phyloP scores from a whole-genome alignment of 2,888 invertebrate genomes.

The Trissolcus brochymenae region DNA sequence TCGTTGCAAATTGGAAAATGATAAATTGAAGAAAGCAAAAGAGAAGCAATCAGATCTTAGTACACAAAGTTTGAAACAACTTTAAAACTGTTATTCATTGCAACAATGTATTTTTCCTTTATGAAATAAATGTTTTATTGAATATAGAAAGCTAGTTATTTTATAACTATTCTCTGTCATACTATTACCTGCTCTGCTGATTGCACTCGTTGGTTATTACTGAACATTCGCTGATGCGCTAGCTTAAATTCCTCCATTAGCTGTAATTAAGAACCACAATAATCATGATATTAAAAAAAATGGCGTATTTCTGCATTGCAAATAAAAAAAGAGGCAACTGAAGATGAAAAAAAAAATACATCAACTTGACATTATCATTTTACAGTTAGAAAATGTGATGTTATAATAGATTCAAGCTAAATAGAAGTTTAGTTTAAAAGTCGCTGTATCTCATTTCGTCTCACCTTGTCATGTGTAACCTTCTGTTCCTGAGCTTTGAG shows the following conservation, averaged over 20 bases:
- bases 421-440: no score
- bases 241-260: conserved; percentile 94
- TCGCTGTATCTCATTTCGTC: conserved; percentile 15
- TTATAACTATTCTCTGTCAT: neutral
- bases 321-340: no score
- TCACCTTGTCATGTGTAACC: conserved; percentile 74
- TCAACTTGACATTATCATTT: no score
- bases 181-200: conserved; percentile 68
- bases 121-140: neutral
- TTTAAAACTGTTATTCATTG: no score
- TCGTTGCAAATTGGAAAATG: neutral
- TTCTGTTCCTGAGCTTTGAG: conserved; percentile 71
- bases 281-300: no score
- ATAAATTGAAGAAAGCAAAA: neutral
- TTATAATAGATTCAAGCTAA: neutral
- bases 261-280: conserved; percentile 33
- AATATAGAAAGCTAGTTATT: neutral
- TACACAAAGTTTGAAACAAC: neutral
- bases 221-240: conserved; percentile 92
- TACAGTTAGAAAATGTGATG: neutral
- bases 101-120: no score
- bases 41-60: neutral
- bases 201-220: conserved; percentile 67
- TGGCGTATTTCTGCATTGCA: no score
- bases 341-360: no score